phyloP scores from a whole-genome alignment of 2,113 vertebrate genomes.

The Dissostichus mawsoni region DNA sequence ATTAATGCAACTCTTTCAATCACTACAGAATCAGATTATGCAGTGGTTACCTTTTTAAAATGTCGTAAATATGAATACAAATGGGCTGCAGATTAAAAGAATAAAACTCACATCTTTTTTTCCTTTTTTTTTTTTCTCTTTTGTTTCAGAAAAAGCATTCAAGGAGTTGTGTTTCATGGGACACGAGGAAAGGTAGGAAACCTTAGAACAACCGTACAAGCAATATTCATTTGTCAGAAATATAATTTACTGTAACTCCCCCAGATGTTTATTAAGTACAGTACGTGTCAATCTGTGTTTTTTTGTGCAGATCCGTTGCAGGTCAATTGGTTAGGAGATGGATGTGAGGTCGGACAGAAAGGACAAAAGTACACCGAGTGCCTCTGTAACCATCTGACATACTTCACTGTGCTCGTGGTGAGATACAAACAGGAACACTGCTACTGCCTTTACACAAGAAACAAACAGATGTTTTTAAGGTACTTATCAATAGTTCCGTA shows the following conservation, averaged over 20 bases:
- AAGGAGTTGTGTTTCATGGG: constrained; percentile 83
- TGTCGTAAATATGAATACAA: not conserved
- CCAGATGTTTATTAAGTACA: not conserved
- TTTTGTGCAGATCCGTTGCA: constrained; percentile 67
- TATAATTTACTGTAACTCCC: fast-evolving
- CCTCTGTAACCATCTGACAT: constrained; percentile 82
- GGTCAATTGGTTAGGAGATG: constrained; percentile 72
- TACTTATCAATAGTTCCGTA: no score
- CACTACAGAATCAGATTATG: not conserved
- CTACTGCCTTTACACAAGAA: not conserved
- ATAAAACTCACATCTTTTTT: not conserved
- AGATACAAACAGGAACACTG: constrained; percentile 33
- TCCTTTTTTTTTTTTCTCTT: not conserved
- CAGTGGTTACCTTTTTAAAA: not conserved
- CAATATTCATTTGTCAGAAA: not conserved
- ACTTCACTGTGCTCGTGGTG: constrained; percentile 85
- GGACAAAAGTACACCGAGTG: constrained; percentile 71
- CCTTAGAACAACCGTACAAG: not conserved
- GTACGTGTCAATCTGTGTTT: not conserved
- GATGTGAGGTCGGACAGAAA: constrained; percentile 65
- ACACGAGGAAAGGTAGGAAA: constrained; percentile 75
- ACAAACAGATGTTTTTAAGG: not conserved
- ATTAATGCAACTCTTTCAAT: not conserved
- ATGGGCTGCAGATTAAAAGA: not conserved
- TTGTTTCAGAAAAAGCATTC: constrained; percentile 62